Base-by-base conservation (phyloP, 2,797 vertebrate species). In the Myotis daubentonii region DNA sequence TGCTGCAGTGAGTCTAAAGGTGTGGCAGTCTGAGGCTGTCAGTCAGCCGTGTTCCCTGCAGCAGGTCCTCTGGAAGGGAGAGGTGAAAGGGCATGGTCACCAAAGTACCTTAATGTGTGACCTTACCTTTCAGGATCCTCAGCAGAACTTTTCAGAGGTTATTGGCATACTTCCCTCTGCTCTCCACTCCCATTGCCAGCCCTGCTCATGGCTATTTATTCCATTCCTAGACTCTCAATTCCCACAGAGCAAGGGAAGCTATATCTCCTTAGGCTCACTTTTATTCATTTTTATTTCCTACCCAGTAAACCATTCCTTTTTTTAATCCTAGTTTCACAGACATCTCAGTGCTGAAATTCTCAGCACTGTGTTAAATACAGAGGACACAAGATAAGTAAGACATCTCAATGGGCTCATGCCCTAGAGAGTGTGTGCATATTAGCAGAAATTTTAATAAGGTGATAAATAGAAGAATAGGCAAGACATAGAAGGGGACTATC, bases 221-320 rank as follows among this genome's bases (percentile, higher is more conserved):
- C 51, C 28, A 55, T 86, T 75, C 36, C 28, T 83, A 53, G 38
- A 36, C 22, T 75, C 86, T 71, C 12, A 68, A 1, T 57, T 49
- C 75, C 33, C 57, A 85, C 51, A 68, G 66, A 83, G 33, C 44
- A 72, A 81, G 44, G 41, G 47, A 91, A 78, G 23, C 25, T 36
- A 68, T 3, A 44, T 7, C 13, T 84, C 23, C 15, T 3, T 62
- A 66, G 36, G 25, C 25, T 87, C 30, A 36, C 23, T 76, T 85
- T 65, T 53, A n/a, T 62, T 91, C 71, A 66, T 66, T 78, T 94
- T 76, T 94, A 36, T 85, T 87, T 90, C 51, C 60, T 88, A 55
- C 72, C 8, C 36, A 78, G 55, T 72, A 88, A 78, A 95, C 13
- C 8, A 25, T 38, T 9, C 13, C 20, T 88, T 70, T 85, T 82